Evolutionary conservation across 2,888 invertebrate species (phyloP).

Genomic region (Amiota communis): DNA sequence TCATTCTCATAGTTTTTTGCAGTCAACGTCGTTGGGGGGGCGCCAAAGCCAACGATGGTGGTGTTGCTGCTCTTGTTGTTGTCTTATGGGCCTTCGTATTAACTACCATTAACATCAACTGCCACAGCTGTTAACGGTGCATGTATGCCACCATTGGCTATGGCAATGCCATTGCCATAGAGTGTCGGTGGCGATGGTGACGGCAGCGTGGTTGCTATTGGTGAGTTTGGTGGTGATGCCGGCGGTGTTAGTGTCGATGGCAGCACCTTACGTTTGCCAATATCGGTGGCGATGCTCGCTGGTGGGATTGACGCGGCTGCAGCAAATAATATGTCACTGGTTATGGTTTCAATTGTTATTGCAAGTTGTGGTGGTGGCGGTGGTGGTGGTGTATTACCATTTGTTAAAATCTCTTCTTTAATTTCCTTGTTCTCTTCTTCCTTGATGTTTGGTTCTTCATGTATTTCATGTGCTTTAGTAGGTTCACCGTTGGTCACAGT

Average conservation of each 20-base stretch:
- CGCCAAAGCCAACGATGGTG: neutral
- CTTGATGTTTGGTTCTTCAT: conserved; percentile 17
- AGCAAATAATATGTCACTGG: conserved; percentile 16
- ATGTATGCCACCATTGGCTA: conserved; percentile 52
- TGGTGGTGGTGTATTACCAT: conserved; percentile 8
- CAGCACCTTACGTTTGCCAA: conserved; percentile 45
- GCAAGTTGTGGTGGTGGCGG: neutral
- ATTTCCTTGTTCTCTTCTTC: conserved; percentile 7
- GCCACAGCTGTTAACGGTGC: conserved; percentile 46
- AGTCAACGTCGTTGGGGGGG: too few relatives aligned
- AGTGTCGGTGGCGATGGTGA: conserved; percentile 34
- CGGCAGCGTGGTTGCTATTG: conserved; percentile 26
- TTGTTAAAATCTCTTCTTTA: conserved; percentile 3
- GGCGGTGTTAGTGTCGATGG: conserved; percentile 65
- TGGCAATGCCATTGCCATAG: conserved; percentile 48
- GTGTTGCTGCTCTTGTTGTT: conserved; percentile 12
- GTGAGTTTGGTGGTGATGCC: conserved; percentile 57
- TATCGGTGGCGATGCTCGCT: conserved; percentile 27
- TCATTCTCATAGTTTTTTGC: too few relatives aligned
- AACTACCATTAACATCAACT: conserved; percentile 68
- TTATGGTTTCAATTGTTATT: conserved; percentile 2
- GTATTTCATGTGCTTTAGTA: conserved; percentile 20
- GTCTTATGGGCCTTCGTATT: conserved; percentile 46
- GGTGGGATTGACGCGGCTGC: conserved; percentile 1
- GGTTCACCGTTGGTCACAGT: conserved; percentile 11